phyloP scores from a whole-genome alignment of 2,113 vertebrate genomes.

The Mionectes macconnelli region DNA sequence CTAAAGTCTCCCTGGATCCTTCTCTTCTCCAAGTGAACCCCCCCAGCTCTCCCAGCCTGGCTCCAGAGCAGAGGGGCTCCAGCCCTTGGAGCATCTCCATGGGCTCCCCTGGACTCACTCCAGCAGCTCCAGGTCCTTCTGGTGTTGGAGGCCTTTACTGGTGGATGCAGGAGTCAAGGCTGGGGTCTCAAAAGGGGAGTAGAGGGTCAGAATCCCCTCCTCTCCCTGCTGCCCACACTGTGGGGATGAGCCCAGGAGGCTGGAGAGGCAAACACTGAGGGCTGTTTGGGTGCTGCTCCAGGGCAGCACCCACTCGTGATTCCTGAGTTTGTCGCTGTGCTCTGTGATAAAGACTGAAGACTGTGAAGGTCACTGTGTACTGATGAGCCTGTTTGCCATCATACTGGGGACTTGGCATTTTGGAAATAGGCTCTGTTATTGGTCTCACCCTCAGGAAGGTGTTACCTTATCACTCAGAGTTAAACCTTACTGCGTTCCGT shows the following conservation, averaged over 20 bases:
- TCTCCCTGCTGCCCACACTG: background rate
- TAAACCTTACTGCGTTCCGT: background rate
- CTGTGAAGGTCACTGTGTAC: constrained; percentile 23
- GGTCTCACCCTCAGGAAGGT: background rate
- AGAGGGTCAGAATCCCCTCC: background rate
- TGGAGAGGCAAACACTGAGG: background rate
- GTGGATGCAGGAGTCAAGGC: background rate
- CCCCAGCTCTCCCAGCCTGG: background rate
- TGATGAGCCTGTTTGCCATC: background rate
- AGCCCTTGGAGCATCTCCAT: rapidly evolving
- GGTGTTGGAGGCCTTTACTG: rapidly evolving
- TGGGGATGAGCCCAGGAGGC: background rate
- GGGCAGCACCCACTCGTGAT: rapidly evolving
- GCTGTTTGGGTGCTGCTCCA: background rate
- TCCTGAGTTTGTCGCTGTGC: background rate
- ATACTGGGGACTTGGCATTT: background rate
- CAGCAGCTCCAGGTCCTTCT: background rate
- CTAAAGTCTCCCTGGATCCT: background rate
- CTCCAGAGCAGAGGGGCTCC: background rate
- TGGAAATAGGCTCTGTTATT: constrained; percentile 27
- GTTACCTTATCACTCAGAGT: background rate
- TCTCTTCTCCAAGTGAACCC: background rate
- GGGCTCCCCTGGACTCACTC: background rate
- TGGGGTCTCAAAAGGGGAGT: background rate
- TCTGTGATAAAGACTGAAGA: rapidly evolving